These are phyloP conservation scores for Psephotus haematonotus DNA, from an alignment of 2,113 vertebrate species.

Conservation along the genomic window DNA sequence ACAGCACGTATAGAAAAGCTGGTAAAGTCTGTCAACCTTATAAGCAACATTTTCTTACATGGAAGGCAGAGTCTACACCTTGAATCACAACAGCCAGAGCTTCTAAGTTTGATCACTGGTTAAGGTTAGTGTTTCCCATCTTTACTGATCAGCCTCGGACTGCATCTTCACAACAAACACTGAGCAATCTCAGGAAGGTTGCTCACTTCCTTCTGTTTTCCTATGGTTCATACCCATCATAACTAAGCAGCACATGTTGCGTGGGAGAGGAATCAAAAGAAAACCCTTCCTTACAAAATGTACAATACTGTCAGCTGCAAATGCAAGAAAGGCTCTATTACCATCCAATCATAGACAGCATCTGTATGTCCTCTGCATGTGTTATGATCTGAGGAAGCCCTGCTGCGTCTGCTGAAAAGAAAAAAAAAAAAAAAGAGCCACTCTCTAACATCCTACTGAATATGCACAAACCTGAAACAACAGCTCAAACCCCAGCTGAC, in stretches of 20 bases:
- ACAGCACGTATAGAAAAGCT: accelerated
- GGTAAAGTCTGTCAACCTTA: not conserved
- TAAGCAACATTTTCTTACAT: not conserved
- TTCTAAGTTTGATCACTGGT: not conserved
- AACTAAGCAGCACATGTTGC: not conserved
- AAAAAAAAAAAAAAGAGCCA: not conserved
- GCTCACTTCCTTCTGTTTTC: not conserved
- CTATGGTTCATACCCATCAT: not conserved
- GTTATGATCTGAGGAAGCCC: not conserved
- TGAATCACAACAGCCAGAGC: not conserved
- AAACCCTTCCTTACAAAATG: not conserved
- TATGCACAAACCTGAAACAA: not conserved
- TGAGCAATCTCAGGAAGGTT: not conserved
- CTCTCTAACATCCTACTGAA: not conserved
- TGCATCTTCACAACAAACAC: not conserved
- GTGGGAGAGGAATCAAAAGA: not conserved
- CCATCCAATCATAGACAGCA: not conserved
- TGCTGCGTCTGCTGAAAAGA: not conserved
- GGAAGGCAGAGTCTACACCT: not conserved
- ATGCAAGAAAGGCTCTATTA: not conserved
- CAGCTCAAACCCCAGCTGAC: not conserved
- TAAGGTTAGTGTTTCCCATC: not conserved
- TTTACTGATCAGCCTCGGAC: not conserved
- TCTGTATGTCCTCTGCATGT: not conserved
- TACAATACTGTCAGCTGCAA: not conserved